Evolutionary conservation across 1,140 invertebrate species (phyloP), one percentile per base, ranked within the genome.

Genomic region (Berghia stephanieae): DNA sequence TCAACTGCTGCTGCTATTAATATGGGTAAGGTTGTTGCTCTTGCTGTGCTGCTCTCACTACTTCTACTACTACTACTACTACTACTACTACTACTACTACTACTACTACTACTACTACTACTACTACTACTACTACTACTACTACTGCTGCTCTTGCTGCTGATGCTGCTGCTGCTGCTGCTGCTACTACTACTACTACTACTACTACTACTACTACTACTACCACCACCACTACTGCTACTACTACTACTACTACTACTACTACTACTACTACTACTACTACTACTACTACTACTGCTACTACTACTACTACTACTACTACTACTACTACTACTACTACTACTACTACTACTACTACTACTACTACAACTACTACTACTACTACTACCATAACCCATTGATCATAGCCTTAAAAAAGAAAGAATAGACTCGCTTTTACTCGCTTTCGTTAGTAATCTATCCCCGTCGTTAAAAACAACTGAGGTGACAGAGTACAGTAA

Each of bases 91-190:
- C 46, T 52, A 52, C 46, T 52, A 52, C 46, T 52, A 52, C 46
- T 52, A 52, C 46, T 52, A 52, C 46, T 52, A 52, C 46, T 52
- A 52, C 46, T 52, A 52, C 46, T 52, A 52, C 46, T 52, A 52
- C 46, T 52, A 52, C 46, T 52, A 52, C 46, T 52, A 52, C 46
- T 52, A 52, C 46, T 52, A 52, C 46, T 52, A 52, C 46, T 52
- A 52, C 46, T 52, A 52, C 46, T 52, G 46, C n/a, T 52, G 46
- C 46, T 52, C 13, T 24, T 52, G 46, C 46, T 52, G 46, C 46
- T 52, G 46, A 13, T 52, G 46, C 46, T 52, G 46, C 46, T 52
- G 46, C 46, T 52, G 46, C 46, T 52, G 46, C 46, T 52, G 46
- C 46, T 52, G 46, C 46, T 52, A 24, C 46, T 52, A 24, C 46